phyloP scores from a whole-genome alignment of 1,140 invertebrate species.

The Scaptomyza montana region DNA sequence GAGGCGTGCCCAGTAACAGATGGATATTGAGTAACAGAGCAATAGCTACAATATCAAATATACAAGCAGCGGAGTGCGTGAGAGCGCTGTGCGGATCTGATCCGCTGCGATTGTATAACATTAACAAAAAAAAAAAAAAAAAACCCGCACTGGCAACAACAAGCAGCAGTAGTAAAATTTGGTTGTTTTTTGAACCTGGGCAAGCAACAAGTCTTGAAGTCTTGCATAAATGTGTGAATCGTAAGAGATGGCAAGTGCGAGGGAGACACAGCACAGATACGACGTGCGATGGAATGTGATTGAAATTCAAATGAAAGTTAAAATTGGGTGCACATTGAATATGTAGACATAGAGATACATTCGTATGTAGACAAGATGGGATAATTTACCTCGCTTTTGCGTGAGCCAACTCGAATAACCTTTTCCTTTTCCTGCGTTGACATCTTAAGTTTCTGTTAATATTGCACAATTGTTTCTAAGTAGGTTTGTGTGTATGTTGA shows the following conservation, averaged over 20 bases:
- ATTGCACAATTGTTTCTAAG: conserved; percentile 65
- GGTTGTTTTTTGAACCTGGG: conserved; percentile 30
- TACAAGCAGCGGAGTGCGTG: conserved; percentile 51
- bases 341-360: background rate
- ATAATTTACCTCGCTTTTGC: conserved; percentile 87
- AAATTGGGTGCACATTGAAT: conserved; percentile 44
- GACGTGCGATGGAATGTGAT: conserved; percentile 45
- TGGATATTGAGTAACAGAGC: conserved; percentile 16
- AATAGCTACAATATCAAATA: background rate
- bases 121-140: conserved; percentile 44
- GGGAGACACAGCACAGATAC: conserved; percentile 7
- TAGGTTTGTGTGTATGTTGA: conserved; percentile 34
- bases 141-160: conserved; percentile 6
- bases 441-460: conserved; percentile 53
- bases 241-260: conserved; percentile 9
- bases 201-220: conserved; percentile 59
- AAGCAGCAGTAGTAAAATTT: conserved; percentile 15
- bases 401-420: conserved; percentile 87
- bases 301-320: conserved; percentile 71
- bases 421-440: conserved; percentile 67
- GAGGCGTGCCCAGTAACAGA: conserved; percentile 1
- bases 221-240: conserved; percentile 43
- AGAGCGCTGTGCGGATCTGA: conserved; percentile 39
- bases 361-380: conserved; percentile 45
- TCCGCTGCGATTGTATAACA: conserved; percentile 67